Evolutionary conservation across 2,888 invertebrate genomes (phyloP), one percentile per base, ranked within the genome.

Genomic region (Lordiphosa andalusiaca): DNA sequence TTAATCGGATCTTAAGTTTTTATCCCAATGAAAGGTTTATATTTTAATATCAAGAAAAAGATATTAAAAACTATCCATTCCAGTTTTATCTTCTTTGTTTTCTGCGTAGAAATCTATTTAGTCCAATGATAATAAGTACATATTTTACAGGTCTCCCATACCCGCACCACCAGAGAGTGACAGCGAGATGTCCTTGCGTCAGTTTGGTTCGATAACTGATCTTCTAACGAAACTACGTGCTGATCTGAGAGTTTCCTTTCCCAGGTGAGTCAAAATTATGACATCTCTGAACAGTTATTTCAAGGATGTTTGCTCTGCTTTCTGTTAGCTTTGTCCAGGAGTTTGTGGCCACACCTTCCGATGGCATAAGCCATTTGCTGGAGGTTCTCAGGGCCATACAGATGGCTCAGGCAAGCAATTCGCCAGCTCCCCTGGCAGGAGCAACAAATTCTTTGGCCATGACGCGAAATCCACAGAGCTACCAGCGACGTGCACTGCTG

Each of bases 311-410:
- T 25, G 25, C 25, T 25, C 2, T 25, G 25, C 25, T 25, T 2
- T 7, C 7, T 23, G 23, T 6, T 25, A 98, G 97, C 89, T 98
- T 98, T 88, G 94, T 98, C 6, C 96, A 96, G 90, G 98, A 98
- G 89, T 97, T 98, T 88, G 93, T 96, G 0, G 93, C 95, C 51
- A 94, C 96, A 55, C 96, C 96, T 13, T 92, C 96, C 84, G 96
- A 97, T 90, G 98, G 98, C 6, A 93, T 97, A 2, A 93, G 94
- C 4, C 90, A 96, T 42, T 91, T 98, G 7, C 90, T 98, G 77
- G 96, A 96, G 88, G 93, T 97, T 1, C 91, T 98, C 61, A 93
- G 96, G 54, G 94, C 95, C 49, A 94, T 97, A 47, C 97, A 97
- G 87, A 90, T 95, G 63, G 94, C 94, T 50, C 95, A 96, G 86